Evolutionary conservation across 2,797 vertebrate species (phyloP), one percentile per base, ranked within the genome.

Genomic region (Gouania willdenowi): DNA sequence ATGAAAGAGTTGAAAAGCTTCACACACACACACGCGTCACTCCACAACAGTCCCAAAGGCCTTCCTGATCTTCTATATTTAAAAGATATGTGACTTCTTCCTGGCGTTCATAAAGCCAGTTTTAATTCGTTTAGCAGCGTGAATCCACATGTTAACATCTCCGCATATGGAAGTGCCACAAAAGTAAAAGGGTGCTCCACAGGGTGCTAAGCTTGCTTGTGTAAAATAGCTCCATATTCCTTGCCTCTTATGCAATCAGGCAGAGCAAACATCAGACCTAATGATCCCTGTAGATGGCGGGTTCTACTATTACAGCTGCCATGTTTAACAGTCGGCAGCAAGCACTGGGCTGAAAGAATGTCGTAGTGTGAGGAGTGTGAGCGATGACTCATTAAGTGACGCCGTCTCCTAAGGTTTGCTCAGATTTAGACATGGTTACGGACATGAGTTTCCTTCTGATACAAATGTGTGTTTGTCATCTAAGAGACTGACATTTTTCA

Each of bases 241-340:
- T 42, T 40, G 30, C 57, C 65, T 70, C 48, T 77, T 80, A 80
- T 55, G 55, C 63, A 74, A 75, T 79, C 73, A 59, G 66, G 66
- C 50, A 66, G 46, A 47, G 64, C 58, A 72, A 77, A 83, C 65
- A 81, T 72, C 44, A 65, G 66, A 42, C 46, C 53, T 76, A 83
- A 80, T 73, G 75, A 68, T 71, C 50, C 75, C 73, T 50, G 66
- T 51, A 62, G 76, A 72, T 46, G 44, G 62, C 51, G 66, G 48
- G 32, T 49, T 57, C 46, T 57, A 60, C 61, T 60, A 73, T 80
- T 76, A 79, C 49, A 60, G 71, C 39, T 56, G 55, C 52, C 46
- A 63, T 54, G 70, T 68, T 68, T 58, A 74, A 75, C 70, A 51
- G 56, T 48, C 33, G 19, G 54, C 68, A 61, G 25, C 55, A 75